Conservation (phyloP, 2,113 vertebrate species). For the Semnornis frantzii region DNA sequence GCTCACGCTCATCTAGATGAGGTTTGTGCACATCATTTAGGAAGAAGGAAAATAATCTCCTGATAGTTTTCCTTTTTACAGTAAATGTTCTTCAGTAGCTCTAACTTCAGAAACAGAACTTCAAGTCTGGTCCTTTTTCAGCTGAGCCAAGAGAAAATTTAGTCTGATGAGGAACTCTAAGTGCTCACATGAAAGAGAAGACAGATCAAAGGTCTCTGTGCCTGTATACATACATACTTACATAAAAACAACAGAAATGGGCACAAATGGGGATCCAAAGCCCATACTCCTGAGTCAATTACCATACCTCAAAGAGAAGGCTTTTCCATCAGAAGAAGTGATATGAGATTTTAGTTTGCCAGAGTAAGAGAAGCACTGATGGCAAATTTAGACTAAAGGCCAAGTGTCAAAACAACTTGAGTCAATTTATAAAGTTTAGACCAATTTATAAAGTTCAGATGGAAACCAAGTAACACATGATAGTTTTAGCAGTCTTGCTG, state of each 20-base stretch:
- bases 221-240: too few species aligned
- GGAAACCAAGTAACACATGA: conserved; percentile 8
- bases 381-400: not conserved
- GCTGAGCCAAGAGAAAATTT: not conserved
- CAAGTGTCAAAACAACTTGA: not conserved
- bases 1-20: not conserved
- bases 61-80: not conserved
- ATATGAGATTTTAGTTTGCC: not conserved
- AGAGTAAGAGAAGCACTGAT: not conserved
- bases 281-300: not conserved
- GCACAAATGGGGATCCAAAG: not conserved
- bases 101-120: not conserved
- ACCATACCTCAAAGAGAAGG: not conserved
- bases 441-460: conserved; percentile 10
- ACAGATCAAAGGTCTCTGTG: not conserved
- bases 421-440: not conserved
- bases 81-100: not conserved
- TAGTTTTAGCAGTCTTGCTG: not conserved
- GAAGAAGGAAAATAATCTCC: not conserved
- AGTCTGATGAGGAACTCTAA: not conserved
- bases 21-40: not conserved
- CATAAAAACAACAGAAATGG: too few species aligned
- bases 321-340: not conserved
- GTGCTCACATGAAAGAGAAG: not conserved
- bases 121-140: not conserved